Percentiles rank a stretch among this genome's conserved stretches.
Evolutionary conservation across 37 sponge, comb jelly and placozoan species (phyloP).

Genomic region (Agelas oroides): DNA sequence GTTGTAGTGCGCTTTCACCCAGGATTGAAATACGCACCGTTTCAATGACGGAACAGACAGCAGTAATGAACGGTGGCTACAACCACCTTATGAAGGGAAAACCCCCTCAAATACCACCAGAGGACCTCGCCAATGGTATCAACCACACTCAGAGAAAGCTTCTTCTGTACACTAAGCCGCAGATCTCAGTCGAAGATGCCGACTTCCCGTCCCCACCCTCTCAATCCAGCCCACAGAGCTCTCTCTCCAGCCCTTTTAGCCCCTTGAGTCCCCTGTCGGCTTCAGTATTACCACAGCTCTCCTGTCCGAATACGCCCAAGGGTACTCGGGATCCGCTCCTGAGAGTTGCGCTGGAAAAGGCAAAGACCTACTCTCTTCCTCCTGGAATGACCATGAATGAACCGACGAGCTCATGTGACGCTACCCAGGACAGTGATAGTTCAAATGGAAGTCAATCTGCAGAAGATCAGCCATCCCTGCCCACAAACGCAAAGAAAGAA

Average conservation of each 20-base stretch:
- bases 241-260: neutral
- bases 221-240: neutral
- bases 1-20: no score
- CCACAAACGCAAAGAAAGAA: neutral
- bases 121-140: no score
- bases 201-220: neutral
- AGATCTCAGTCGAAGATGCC: conserved; percentile 3
- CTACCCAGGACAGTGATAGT: neutral
- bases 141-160: no score
- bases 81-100: no score
- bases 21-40: no score
- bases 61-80: no score
- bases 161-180: neutral
- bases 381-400: neutral
- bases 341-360: neutral
- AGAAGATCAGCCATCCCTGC: neutral
- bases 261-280: neutral
- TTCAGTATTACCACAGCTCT: neutral
- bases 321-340: no score
- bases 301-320: neutral
- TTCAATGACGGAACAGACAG: no score
- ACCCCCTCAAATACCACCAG: no score
- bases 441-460: neutral
- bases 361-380: neutral
- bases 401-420: neutral